Percentiles rank a stretch among this genome's conserved stretches.
Evolutionary conservation across 2,113 vertebrate genomes (phyloP).

Genomic region (Gobio gobio): DNA sequence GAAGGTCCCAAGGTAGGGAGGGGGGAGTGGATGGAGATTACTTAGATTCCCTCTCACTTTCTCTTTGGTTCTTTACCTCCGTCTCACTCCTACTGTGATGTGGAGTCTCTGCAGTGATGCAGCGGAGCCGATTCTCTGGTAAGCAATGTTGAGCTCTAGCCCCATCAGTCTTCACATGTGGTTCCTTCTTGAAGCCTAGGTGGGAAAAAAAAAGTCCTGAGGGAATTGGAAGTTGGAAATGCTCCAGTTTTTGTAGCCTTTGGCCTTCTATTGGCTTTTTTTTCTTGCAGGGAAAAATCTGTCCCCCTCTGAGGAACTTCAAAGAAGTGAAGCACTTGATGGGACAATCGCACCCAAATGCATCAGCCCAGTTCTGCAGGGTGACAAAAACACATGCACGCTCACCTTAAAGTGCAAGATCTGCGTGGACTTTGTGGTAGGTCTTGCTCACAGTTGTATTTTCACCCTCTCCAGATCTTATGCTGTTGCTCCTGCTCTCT

Average conservation of each 20-base stretch:
- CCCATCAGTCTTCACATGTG: slow-evolving; percentile 46
- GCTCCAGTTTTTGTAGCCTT: slow-evolving; percentile 64
- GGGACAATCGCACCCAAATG: slow-evolving; percentile 48
- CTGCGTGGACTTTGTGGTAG: slow-evolving; percentile 58
- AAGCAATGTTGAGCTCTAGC: slow-evolving; percentile 47
- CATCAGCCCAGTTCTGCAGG: slow-evolving; percentile 51
- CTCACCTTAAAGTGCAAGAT: slow-evolving; percentile 52
- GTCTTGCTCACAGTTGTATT: slow-evolving; percentile 53
- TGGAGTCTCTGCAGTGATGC: slow-evolving; percentile 53
- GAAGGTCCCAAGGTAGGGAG: slow-evolving; percentile 42
- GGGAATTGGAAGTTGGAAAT: slow-evolving; percentile 54
- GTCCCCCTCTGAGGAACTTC: slow-evolving; percentile 40
- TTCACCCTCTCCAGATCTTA: slow-evolving; percentile 60
- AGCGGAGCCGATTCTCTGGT: slow-evolving; percentile 57
- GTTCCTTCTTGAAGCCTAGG: slow-evolving; percentile 44
- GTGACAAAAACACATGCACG: slow-evolving; percentile 54
- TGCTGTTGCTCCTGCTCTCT: slow-evolving; percentile 64
- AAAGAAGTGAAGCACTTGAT: slow-evolving; percentile 46
- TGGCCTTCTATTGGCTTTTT: slow-evolving; percentile 48
- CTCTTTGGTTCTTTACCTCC: slow-evolving; percentile 62
- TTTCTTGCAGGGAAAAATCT: slow-evolving; percentile 53
- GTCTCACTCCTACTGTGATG: slow-evolving; percentile 57
- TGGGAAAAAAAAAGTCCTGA: slow-evolving; percentile 45
- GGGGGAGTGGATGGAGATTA: slow-evolving; percentile 68
- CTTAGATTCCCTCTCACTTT: slow-evolving; percentile 53